These are phyloP conservation scores for Panurus biarmicus DNA, from an alignment of 2,113 vertebrate genomes.

Conservation along the genomic window DNA sequence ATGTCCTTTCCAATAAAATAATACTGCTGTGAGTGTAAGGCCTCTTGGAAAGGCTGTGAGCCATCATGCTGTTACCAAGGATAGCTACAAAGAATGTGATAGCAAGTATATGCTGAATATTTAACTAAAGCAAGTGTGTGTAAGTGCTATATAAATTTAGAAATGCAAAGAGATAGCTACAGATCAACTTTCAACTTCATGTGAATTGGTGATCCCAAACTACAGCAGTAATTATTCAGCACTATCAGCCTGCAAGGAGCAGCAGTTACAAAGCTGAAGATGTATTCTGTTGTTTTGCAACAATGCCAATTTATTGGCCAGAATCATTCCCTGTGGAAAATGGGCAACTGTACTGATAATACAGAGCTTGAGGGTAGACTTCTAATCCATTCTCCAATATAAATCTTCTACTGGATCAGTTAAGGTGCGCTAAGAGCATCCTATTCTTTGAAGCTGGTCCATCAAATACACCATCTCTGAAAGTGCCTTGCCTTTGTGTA, in stretches of 20 bases:
- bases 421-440: not conserved
- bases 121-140: not conserved
- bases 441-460: not conserved
- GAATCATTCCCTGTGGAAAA: not conserved
- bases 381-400: not conserved
- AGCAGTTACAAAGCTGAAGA: not conserved
- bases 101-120: not conserved
- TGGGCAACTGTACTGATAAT: not conserved
- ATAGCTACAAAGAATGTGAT: not conserved
- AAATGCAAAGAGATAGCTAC: not conserved
- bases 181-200: not conserved
- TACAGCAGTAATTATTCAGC: not conserved
- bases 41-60: not conserved
- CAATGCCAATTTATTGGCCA: not conserved
- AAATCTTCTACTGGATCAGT: not conserved
- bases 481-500: not conserved
- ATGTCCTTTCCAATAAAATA: not conserved
- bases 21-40: not conserved
- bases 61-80: not conserved
- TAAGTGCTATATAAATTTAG: not conserved
- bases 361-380: not conserved
- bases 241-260: not conserved
- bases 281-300: not conserved
- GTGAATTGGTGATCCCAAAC: not conserved
- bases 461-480: not conserved